These are phyloP conservation scores for Propithecus deckenii DNA, from an alignment of 2,797 vertebrate genomes.

Conservation along the genomic window DNA sequence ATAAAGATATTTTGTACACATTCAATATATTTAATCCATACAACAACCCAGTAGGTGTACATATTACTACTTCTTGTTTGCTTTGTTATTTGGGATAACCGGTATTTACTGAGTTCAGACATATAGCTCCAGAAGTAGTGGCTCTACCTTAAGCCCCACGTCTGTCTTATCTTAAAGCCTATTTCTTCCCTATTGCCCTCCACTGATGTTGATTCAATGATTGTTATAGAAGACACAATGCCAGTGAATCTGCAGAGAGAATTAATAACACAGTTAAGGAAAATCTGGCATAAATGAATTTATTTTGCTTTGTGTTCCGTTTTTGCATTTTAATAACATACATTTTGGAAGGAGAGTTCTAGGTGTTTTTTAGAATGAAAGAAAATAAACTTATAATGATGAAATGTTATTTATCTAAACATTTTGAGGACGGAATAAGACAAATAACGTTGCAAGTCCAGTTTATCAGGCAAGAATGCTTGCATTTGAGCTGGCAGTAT, in stretches of 20 bases:
- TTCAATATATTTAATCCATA: not conserved
- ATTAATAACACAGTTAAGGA: conserved; percentile 23
- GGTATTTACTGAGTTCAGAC: not conserved
- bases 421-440: conserved; percentile 35
- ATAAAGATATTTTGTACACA: not conserved
- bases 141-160: not conserved
- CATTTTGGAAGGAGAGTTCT: not conserved
- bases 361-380: not conserved
- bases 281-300: not conserved
- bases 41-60: not conserved
- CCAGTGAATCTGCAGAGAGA: not conserved
- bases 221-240: not conserved
- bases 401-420: conserved; percentile 49
- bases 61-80: not conserved
- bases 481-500: conserved; percentile 16
- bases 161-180: not conserved
- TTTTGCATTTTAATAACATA: not conserved
- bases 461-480: conserved; percentile 48
- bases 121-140: not conserved
- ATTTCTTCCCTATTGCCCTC: not conserved
- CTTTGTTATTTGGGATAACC: not conserved
- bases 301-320: not conserved
- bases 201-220: not conserved
- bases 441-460: conserved; percentile 32
- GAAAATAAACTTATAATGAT: conserved; percentile 43